Evolutionary conservation across 2,888 invertebrate genomes (phyloP).

Genomic region (Lepidonotus clava): DNA sequence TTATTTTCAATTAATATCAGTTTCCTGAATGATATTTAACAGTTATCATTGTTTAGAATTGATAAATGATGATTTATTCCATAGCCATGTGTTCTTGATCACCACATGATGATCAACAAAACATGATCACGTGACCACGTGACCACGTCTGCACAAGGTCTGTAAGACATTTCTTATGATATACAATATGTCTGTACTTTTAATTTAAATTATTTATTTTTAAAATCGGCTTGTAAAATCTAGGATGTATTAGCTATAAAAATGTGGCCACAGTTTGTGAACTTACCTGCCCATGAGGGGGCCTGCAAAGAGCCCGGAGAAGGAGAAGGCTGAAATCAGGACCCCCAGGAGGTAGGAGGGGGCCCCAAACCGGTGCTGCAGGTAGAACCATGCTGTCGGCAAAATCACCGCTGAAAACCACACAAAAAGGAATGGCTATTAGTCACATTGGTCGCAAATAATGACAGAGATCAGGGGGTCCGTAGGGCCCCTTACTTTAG

Average conservation of each 20-base stretch:
- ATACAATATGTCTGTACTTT: no score
- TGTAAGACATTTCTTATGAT: no score
- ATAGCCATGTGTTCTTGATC: no score
- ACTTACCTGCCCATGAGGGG: slow-evolving; percentile 79
- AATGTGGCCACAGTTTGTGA: no score
- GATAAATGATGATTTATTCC: no score
- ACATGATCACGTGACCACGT: no score
- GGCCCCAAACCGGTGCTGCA: slow-evolving; percentile 76
- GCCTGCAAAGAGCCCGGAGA: slow-evolving; percentile 79
- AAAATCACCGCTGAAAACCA: slow-evolving; percentile 80
- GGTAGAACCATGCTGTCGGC: slow-evolving; percentile 81
- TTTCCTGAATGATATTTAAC: no score
- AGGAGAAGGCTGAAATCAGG: slow-evolving; percentile 80
- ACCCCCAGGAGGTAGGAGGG: slow-evolving; percentile 80
- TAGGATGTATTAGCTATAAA: not conserved
- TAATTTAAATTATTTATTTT: not conserved
- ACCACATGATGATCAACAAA: no score
- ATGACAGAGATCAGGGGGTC: not conserved
- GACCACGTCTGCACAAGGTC: no score
- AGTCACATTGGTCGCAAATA: not conserved
- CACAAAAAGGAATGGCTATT: not conserved
- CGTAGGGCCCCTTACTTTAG: no score
- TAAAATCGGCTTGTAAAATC: not conserved
- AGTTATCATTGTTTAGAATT: no score
- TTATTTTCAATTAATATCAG: no score